Evolutionary conservation across 2,888 invertebrate species (phyloP).

Genomic region (Heliconius cydno): DNA sequence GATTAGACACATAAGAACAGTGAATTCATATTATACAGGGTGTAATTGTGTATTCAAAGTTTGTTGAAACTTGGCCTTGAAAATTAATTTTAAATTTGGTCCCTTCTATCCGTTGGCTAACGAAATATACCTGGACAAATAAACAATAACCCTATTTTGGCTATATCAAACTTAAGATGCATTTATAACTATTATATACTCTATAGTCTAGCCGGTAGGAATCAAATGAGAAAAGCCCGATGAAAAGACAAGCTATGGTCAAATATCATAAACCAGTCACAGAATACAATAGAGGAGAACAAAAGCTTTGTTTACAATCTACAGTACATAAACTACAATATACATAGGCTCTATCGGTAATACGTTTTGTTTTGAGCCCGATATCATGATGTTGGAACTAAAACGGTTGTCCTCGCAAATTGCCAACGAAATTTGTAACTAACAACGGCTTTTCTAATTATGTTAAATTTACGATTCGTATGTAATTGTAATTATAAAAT

Average conservation of each 20-base stretch:
- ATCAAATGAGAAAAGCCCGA: not conserved
- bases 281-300: slow-evolving; percentile 24
- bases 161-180: not conserved
- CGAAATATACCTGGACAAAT: not conserved
- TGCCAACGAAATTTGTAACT: slow-evolving; percentile 45
- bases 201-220: not conserved
- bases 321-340: slow-evolving; percentile 4
- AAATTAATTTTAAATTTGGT: not conserved
- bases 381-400: slow-evolving; percentile 45
- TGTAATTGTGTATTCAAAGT: too few relatives aligned
- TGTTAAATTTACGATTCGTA: slow-evolving; percentile 31
- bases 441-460: slow-evolving; percentile 39
- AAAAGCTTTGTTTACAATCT: slow-evolving; percentile 24
- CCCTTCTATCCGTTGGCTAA: too few relatives aligned
- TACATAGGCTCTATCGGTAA: slow-evolving; percentile 19
- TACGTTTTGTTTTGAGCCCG: slow-evolving; percentile 30
- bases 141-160: not conserved
- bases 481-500: not conserved
- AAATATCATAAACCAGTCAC: slow-evolving; percentile 24
- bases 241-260: slow-evolving; percentile 2
- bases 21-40: too few relatives aligned
- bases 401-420: slow-evolving; percentile 45
- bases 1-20: too few relatives aligned
- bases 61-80: too few relatives aligned
- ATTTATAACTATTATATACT: not conserved